A percentile compares a stretch with the other conserved stretches of the same genome.
Evolutionary conservation across 1,140 invertebrate genomes (phyloP).

Genomic region (Drosophila albomicans): DNA sequence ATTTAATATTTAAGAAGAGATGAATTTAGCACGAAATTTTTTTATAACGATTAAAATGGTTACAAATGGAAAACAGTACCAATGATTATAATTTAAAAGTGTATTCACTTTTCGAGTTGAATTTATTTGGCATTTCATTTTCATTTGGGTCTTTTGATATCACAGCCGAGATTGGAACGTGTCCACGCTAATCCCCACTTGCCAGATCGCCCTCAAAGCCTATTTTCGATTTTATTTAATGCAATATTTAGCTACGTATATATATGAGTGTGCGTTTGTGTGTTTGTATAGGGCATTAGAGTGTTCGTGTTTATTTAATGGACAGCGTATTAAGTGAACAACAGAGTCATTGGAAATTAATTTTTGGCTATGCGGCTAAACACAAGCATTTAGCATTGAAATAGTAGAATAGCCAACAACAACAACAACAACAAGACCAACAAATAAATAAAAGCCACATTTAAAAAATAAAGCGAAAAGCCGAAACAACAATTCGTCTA

Average conservation of each 20-base stretch:
- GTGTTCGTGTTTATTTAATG: conserved; percentile 62
- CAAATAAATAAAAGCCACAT: background rate
- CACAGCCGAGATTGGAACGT: conserved; percentile 63
- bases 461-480: conserved; percentile 15
- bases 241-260: conserved; percentile 30
- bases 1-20: conserved; percentile 4
- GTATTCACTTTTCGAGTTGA: background rate
- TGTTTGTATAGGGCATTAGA: background rate
- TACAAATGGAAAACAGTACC: no score
- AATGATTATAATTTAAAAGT: background rate
- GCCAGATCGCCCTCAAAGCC: conserved; percentile 51
- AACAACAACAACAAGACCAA: conserved; percentile 10
- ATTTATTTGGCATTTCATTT: conserved; percentile 28
- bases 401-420: background rate
- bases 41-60: no score
- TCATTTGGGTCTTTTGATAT: conserved; percentile 39
- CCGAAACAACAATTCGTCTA: conserved; percentile 9
- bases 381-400: conserved; percentile 42
- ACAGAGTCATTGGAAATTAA: conserved; percentile 71
- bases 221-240: conserved; percentile 78
- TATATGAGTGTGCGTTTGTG: background rate
- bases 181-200: conserved; percentile 66
- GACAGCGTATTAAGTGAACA: conserved; percentile 63
- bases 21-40: no score
- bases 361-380: conserved; percentile 62